Base-by-base conservation (phyloP, 2,113 vertebrate genomes). In the Murina feae region DNA sequence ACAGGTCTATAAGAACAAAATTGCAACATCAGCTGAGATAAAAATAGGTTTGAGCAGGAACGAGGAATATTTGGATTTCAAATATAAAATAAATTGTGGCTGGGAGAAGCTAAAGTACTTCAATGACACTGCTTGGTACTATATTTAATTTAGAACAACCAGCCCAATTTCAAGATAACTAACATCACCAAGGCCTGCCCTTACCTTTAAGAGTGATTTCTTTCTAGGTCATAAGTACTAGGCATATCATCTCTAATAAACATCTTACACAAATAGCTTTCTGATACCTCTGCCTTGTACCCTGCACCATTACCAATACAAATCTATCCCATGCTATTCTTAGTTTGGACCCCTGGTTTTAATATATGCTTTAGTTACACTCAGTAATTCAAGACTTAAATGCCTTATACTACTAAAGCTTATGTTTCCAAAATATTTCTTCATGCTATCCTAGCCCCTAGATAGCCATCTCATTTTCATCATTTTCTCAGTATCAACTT, bases 401-500 rank as follows among this genome's bases (percentile, higher is more conserved):
- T 92, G 12, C 47, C 32, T 82, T 76, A 49, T 51, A 85, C 25
- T 58, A 13, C 10, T 35, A 93, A 81, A 90, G 28, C 6, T 66
- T 90, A n/a, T 90, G 10, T 65, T 89, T 95, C 35, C 47, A 89
- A 90, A 89, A 60, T 68, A 81, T 66, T 32, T 9, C 51, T 96
- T 94, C 65, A 13, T 84, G 76, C 86, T 75, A 82, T 72, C 47
- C 16, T 91, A 83, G 71, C 42, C 28, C 18, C 44, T 49, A 90
- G 53, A 90, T 75, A 71, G 25, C 37, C 74, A 79, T 91, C 39
- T 92, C 66, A 88, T 94, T 95, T 94, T 83, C 69, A 85, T 93
- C 23, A 78, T 87, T 93, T 96, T 95, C 65, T 91, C n/a, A 78
- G 39, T 76, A 93, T 86, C 86, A 95, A 51, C 49, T 79, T 96